These are phyloP conservation scores for Callyntrura guangdongensis DNA, from an alignment of 2,888 invertebrate genomes.

Conservation along the genomic window DNA sequence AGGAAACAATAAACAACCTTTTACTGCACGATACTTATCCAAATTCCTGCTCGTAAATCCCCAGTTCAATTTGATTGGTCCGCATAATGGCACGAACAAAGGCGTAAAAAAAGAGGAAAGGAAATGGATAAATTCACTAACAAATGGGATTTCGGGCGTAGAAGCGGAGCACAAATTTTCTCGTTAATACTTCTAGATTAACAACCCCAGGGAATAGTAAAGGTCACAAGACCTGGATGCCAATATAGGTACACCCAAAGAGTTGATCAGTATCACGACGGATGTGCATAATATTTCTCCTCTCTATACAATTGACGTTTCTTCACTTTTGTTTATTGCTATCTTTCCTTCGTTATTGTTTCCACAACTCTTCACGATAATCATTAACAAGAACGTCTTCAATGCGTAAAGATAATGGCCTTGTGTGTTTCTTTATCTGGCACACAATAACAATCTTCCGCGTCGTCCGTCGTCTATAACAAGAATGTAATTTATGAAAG, in stretches of 20 bases:
- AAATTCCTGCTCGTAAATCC: too few species aligned
- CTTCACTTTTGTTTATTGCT: neutral
- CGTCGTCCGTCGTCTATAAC: neutral
- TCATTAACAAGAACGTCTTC: slow-evolving; percentile 26
- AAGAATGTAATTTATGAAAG: slow-evolving; percentile 17
- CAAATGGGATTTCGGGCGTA: slow-evolving; percentile 36
- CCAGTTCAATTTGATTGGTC: slow-evolving; percentile 33
- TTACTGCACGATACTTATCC: too few species aligned
- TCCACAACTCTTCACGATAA: slow-evolving; percentile 40
- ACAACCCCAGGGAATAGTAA: slow-evolving; percentile 21
- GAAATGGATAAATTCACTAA: neutral
- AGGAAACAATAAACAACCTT: too few species aligned
- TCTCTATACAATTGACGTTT: neutral
- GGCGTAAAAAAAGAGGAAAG: neutral
- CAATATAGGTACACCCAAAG: neutral
- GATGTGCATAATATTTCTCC: neutral
- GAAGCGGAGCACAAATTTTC: slow-evolving; percentile 20
- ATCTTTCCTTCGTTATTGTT: slow-evolving; percentile 8
- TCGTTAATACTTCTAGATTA: neutral
- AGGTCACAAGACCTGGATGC: slow-evolving; percentile 22
- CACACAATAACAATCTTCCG: neutral
- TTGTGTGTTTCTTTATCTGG: neutral
- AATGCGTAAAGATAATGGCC: neutral
- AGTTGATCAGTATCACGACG: neutral
- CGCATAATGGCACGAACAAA: neutral